These are phyloP conservation scores for Ctenodactylus gundi DNA, from an alignment of 2,113 vertebrate genomes.

Conservation along the genomic window DNA sequence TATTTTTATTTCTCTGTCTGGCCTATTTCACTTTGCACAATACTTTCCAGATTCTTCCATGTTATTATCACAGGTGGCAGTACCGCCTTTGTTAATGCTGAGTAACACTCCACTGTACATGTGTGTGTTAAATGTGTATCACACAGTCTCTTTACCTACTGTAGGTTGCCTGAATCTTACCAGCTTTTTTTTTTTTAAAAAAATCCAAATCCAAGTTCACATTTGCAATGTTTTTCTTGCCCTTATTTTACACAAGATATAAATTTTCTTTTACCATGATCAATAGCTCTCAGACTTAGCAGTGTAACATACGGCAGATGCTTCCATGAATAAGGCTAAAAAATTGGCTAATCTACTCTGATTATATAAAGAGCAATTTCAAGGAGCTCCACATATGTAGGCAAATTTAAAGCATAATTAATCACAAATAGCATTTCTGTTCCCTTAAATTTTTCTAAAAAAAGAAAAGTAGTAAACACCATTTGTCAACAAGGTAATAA, in stretches of 20 bases:
- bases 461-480: background rate
- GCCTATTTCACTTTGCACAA: background rate
- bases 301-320: background rate
- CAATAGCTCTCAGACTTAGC: background rate
- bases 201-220: background rate
- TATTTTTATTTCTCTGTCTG: background rate
- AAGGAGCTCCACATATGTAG: background rate
- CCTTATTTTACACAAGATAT: constrained; percentile 37
- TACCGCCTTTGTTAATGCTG: background rate
- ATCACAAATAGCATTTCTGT: background rate
- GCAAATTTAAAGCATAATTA: background rate
- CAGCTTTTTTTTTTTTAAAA: background rate
- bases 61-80: background rate
- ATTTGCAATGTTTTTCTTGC: constrained; percentile 6
- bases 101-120: background rate
- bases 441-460: constrained; percentile 16
- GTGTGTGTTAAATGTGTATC: background rate
- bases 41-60: background rate
- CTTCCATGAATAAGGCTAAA: background rate
- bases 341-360: no score
- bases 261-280: background rate
- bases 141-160: background rate
- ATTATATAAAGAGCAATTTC: no score
- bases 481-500: background rate
- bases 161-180: background rate